Percentiles rank a stretch among this genome's conserved stretches.
Evolutionary conservation across 30 jellyfish, hydroid and myxozoan species (phyloP).

Genomic region (Rhopilema esculentum): DNA sequence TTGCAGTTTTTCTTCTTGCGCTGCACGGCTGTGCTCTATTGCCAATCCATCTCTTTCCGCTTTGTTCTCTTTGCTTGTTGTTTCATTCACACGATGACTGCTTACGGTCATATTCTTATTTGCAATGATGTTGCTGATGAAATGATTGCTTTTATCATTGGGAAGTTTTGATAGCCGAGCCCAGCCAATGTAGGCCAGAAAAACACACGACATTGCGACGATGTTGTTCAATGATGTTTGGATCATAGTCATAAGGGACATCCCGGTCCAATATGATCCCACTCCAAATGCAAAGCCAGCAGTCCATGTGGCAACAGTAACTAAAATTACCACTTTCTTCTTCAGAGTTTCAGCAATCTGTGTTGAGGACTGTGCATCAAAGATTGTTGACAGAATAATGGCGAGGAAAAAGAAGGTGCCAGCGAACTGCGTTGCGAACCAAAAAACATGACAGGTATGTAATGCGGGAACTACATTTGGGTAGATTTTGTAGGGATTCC

Average conservation of each 20-base stretch:
- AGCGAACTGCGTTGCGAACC: slow-evolving; percentile 13
- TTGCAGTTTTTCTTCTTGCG: too few species aligned
- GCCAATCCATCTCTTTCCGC: not conserved
- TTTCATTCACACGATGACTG: too few species aligned
- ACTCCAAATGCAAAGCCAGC: not conserved
- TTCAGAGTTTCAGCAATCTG: not conserved
- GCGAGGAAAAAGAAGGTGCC: slow-evolving; percentile 7
- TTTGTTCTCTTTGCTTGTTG: not conserved
- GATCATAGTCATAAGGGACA: not conserved
- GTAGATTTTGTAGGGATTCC: slow-evolving; percentile 4
- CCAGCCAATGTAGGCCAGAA: not conserved
- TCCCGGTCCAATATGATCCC: slow-evolving; percentile 15
- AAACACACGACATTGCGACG: slow-evolving; percentile 1
- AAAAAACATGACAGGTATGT: slow-evolving; percentile 1
- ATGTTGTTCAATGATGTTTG: not conserved
- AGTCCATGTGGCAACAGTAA: not conserved
- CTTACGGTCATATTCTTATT: too few species aligned
- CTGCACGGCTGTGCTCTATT: too few species aligned
- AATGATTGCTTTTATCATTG: too few species aligned
- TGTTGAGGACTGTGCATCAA: too few species aligned
- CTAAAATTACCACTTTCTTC: not conserved
- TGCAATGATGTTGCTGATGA: too few species aligned
- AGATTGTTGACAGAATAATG: not conserved
- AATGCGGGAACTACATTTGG: not conserved
- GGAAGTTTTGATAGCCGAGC: not conserved